Evolutionary conservation across 2,888 invertebrate genomes (phyloP), one percentile per base, ranked within the genome.

Genomic region (Parascotia fuliginaria): DNA sequence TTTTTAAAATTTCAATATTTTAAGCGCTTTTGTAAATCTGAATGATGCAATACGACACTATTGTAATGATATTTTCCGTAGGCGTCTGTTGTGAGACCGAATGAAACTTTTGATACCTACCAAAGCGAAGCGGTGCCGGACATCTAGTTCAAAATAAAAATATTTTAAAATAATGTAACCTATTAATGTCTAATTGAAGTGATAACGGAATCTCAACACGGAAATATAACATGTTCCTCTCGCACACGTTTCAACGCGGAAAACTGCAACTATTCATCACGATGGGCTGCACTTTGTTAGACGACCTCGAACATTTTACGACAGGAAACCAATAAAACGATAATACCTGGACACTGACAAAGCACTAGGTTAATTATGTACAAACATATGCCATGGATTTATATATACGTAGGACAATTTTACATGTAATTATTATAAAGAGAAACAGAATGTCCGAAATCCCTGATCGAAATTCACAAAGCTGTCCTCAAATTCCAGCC

Each of bases 321-420:
- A 86, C 89, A 79, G 89, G 87, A 87, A 89, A 89, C 87, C 77
- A 66, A 77, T 89, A 87, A 89, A 89, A 85, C 78, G 79, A 86
- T 88, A 82, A 81, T 85, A 82, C 84, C 78, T 83, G 82, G 79
- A 79, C 80, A 70, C 75, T 75, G 74, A 85, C 85, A 85, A 87
- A 84, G 83, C 60, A 52, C 71, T 75, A 77, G 75, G 77, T 73
- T 89, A 88, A 89, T 83, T 83, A 78, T 63, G 54, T 54, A 34
- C 38, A 34, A 41, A 49, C 45, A 51, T 57, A 65, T 41, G 24
- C 65, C 56, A 65, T 42, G 29, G 38, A 37, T 63, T 55, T 11
- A 3, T 0, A 28, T 37, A 34, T 9, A 24, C 3, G 12, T 13
- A 14, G 42, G 59, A 67, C 40, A 47, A 5, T 4, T 19, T 16